Evolutionary conservation across 1,140 invertebrate species (phyloP), one percentile per base, ranked within the genome.

Genomic region (Brachystomella parvula): DNA sequence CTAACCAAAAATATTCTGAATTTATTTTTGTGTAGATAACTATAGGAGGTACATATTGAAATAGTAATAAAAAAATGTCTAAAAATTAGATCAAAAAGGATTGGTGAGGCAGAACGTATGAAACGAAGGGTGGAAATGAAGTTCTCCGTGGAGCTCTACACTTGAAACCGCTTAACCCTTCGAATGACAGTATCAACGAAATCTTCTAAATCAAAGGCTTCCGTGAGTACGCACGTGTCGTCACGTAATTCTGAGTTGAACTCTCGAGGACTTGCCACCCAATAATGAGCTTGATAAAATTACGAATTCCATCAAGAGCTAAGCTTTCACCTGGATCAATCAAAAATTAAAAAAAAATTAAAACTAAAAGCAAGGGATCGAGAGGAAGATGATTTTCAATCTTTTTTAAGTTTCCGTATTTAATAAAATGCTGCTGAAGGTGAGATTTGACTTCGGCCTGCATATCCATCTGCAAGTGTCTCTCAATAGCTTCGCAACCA

Each of bases 251-350:
- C 69, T 86, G 81, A 21, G 81, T 80, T 75, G 86, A 83, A 75
- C 86, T 83, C 63, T 91, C 87, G 30, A 92, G 75, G 17, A 90
- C 81, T 63, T 85, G 83, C 86, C 87, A 88, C 69, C 88, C 85
- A 73, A 90, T 83, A 47, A 90, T 84, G 1, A 91, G 74, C 70
- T 88, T 87, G 12, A 92, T 76, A 44, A 89, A 87, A 78, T 92
- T 92, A 74, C 86, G 86, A 39, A 94, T 85, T 0, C 88, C 84
- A 75, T 92, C 89, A 2, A 87, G 84, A 26, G 87, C 88, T 32
- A 90, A 82, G 77, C 89, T 88, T 79, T 93, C 91, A 69, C 85
- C 90, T 94, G 77, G 73, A 75, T n/a, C n/a, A n/a, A 75, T 66
- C 73, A 69, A 56, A 39, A 63, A 63, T 39, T n/a, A n/a, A n/a